Conservation (phyloP, 2,888 invertebrate species). For the Conomelus anceps region DNA sequence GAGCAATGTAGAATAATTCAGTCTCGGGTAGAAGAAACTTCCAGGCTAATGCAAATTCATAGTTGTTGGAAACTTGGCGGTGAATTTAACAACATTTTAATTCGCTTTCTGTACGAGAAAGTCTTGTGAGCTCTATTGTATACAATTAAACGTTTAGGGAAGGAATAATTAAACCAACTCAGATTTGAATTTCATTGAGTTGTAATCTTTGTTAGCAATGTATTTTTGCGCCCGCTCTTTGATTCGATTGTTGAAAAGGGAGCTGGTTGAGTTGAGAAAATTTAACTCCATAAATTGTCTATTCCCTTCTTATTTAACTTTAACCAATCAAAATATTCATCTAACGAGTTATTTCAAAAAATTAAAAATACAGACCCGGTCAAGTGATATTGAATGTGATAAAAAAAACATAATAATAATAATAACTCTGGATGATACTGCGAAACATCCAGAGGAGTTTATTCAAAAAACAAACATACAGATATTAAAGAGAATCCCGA, state of each 20-base stretch:
- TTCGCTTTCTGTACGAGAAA: background rate
- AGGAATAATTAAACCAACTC: background rate
- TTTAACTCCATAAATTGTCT: background rate
- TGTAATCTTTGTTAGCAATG: background rate
- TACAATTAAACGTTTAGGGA: background rate
- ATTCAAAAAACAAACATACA: too few relatives aligned
- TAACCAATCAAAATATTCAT: too few relatives aligned
- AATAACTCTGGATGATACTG: too few relatives aligned
- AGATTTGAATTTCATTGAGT: background rate
- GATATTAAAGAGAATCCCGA: too few relatives aligned
- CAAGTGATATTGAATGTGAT: too few relatives aligned
- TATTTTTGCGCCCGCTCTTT: background rate
- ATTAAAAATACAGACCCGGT: too few relatives aligned
- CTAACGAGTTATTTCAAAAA: too few relatives aligned
- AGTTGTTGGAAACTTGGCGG: background rate
- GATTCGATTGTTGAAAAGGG: background rate
- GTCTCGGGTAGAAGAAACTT: background rate
- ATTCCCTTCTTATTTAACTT: too few relatives aligned
- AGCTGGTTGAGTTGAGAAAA: background rate
- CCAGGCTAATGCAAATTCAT: background rate
- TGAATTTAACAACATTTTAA: background rate
- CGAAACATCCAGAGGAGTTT: too few relatives aligned
- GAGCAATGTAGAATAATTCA: background rate
- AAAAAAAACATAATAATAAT: too few relatives aligned
- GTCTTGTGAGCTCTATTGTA: background rate